Base-by-base conservation (phyloP, 2,797 vertebrate species). In the Mus minutoides region DNA sequence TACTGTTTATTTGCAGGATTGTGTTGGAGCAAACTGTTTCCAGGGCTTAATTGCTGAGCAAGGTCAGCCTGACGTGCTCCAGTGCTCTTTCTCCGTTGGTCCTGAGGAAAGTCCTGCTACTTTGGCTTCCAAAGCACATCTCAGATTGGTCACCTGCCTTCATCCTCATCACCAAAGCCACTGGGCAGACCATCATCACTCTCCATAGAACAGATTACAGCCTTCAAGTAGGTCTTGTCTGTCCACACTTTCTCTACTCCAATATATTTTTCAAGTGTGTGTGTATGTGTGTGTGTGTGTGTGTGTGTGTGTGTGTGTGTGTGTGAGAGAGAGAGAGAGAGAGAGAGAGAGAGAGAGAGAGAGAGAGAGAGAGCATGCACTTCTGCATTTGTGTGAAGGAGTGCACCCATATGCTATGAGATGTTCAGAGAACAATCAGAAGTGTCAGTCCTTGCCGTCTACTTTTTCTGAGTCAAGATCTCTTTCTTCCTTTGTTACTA, bases 1-100 rank as follows among this genome's bases (percentile, higher is more conserved):
- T 92, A 84, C 17, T 73, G 14, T 56, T 58, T 79, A 76, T 84
- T 71, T 12, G 12, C 43, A 26, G 62, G 37, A 88, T 88, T 46
- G n/a, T 60, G 80, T 40, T 67, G 91, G 29, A 92, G 54, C 64
- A 73, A 95, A 92, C 31, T 43, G 21, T 85, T 91, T 92, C 83
- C 92, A 79, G 90, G 64, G 14, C 24, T 56, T 62, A 29, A 49
- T 84, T 85, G 69, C 58, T 75, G 26, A 91, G 46, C 43, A 87
- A 94, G 24, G 24, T 60, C 52, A 29, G 60, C 49, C 56, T 24
- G 24, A 79, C 19, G 24, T n/a, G 77, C 88, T 85, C 83, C 2
- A 8, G 21, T 75, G 69, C 14, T 76, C 52, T 84, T 80, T 78
- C 64, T 29, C 87, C 0, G 3, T 8, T 2, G 29, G 37, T 43